Conservation (phyloP, 2,888 invertebrate genomes). For the Silvanus unidentatus region DNA sequence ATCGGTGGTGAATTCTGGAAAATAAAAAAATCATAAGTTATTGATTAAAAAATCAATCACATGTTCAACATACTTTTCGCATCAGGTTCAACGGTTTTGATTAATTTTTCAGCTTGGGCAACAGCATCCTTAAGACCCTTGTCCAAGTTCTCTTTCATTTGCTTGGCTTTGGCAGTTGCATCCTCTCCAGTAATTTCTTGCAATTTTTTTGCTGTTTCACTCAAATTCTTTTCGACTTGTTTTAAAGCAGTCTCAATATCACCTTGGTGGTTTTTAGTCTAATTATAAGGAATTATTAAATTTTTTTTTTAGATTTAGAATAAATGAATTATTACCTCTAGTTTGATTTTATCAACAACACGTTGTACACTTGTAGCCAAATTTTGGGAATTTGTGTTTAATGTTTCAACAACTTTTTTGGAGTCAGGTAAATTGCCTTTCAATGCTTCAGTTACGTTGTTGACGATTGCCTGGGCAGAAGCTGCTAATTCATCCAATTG, state of each 20-base stretch:
- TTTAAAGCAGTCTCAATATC: conserved; percentile 34
- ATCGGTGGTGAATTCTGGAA: conserved; percentile 28
- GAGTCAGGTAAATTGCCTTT: conserved; percentile 32
- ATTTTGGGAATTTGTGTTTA: conserved; percentile 34
- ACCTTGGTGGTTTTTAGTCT: conserved; percentile 27
- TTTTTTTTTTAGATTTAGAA: conserved; percentile 7
- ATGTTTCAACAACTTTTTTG: conserved; percentile 31
- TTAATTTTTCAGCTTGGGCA: conserved; percentile 34
- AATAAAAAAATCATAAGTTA: conserved; percentile 5
- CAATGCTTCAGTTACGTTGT: conserved; percentile 29
- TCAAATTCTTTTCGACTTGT: conserved; percentile 33
- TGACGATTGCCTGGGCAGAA: conserved; percentile 27
- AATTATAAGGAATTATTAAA: conserved; percentile 4
- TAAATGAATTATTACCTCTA: conserved; percentile 27
- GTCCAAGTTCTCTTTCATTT: conserved; percentile 35
- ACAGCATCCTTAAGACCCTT: conserved; percentile 34
- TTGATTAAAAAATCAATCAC: conserved; percentile 10
- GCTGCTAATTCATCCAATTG: conserved; percentile 27
- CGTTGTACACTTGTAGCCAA: conserved; percentile 31
- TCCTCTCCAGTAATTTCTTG: conserved; percentile 36
- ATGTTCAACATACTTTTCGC: conserved; percentile 36
- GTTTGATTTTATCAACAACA: conserved; percentile 33
- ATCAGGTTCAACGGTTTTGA: conserved; percentile 37
- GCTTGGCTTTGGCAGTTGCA: conserved; percentile 34
- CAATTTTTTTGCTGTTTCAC: conserved; percentile 29